These are phyloP conservation scores for Phaethornis superciliosus DNA, from an alignment of 2,113 vertebrate species.

Conservation along the genomic window DNA sequence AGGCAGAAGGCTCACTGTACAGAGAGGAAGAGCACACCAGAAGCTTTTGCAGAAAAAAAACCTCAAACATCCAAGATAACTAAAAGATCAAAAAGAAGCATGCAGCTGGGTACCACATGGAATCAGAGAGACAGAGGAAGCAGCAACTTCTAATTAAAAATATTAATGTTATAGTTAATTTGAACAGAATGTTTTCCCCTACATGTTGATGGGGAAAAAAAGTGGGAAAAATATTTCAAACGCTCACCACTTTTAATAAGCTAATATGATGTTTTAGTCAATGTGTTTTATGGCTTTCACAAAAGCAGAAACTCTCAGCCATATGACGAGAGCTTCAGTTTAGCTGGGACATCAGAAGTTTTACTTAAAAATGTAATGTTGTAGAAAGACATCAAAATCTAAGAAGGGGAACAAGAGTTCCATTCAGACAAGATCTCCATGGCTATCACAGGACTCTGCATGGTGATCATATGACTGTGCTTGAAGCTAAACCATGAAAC, in stretches of 20 bases:
- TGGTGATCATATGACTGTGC: conserved; percentile 46
- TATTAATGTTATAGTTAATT: background rate
- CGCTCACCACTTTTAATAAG: background rate
- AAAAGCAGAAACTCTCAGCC: background rate
- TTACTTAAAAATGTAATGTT: background rate
- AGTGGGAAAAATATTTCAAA: background rate
- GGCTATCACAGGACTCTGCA: conserved; percentile 45
- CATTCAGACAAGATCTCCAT: conserved; percentile 27
- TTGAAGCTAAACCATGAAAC: background rate
- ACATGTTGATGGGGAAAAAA: background rate
- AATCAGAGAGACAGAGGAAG: background rate
- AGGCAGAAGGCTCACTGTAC: background rate
- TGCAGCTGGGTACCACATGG: background rate
- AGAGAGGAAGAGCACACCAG: background rate
- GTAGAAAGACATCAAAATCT: background rate
- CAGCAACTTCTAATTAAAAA: background rate
- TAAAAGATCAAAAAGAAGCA: background rate
- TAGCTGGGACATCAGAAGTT: background rate
- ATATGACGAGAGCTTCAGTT: background rate
- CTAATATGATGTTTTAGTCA: background rate
- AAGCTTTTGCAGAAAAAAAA: background rate
- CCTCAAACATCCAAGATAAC: background rate
- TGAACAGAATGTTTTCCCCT: background rate
- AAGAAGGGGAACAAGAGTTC: conserved; percentile 14
- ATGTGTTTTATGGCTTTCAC: background rate